Base-by-base conservation (phyloP, 2,797 vertebrate species). In the Neomorphus geoffroyi region DNA sequence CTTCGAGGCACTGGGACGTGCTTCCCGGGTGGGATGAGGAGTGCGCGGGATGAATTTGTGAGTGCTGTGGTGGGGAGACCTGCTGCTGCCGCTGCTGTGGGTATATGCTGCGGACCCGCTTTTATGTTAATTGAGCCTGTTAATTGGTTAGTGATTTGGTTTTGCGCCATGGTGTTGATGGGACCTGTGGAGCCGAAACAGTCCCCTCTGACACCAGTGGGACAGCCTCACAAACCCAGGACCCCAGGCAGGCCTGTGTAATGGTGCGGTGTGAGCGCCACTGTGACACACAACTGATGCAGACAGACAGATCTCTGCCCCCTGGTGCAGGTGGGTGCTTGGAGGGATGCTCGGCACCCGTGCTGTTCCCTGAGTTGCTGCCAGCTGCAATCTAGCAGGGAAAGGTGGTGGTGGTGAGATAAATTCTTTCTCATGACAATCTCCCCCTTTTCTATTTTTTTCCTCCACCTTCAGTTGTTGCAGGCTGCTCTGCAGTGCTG, bases 261-360 rank as follows among this genome's bases (percentile, higher is more conserved):
- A 12, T 2, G 48, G 18, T 1, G 39, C 10, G 72, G 50, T 14
- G 18, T 2, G 4, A 24, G n/a, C 18, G 8, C 18, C 7, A 1
- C 35, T 39, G 1, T 2, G 26, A 9, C 51, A 18, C 1, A 7
- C 60, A 23, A 51, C 41, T 10, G 14, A 4, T 1, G 0, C 48
- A 13, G 48, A 32, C 51, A 26, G 65, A 33, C 27, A 13, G 70
- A 53, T 8, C 28, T 19, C 19, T 11, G 41, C 10, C 24, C 27
- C 27, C 1, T 26, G 2, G 22, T 0, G 10, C 54, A 11, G 10
- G 60, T 51, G 51, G 45, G n/a, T 24, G 60, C 6, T 4, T 6
- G 3, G 28, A 21, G 37, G 9, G 80, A 13, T 60, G 77, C 27
- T 77, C 30, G 0, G 16, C 58, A 11, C 24, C 21, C 3, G 17